These are phyloP conservation scores for Malurus leucopterus DNA, from an alignment of 2,797 vertebrate genomes.

Conservation along the genomic window DNA sequence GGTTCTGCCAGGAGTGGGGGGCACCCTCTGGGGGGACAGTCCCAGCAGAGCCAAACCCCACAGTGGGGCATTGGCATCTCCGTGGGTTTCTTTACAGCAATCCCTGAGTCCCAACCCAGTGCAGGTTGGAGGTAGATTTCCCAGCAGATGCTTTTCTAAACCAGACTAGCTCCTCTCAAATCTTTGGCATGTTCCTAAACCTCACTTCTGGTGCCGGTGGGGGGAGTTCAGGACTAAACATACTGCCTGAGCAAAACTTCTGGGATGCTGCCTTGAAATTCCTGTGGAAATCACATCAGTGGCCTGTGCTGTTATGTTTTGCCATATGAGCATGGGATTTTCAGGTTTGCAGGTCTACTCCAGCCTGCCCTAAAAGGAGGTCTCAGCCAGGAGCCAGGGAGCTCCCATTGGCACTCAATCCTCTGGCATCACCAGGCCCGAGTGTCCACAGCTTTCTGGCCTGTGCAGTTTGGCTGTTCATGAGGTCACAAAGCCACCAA, in stretches of 20 bases:
- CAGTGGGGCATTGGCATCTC: not conserved
- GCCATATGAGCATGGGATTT: not conserved
- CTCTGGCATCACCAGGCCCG: not conserved
- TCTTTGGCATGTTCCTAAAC: not conserved
- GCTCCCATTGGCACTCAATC: accelerated
- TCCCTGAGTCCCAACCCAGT: not conserved
- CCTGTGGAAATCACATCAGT: not conserved
- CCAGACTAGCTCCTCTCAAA: not conserved
- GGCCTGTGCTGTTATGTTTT: not conserved
- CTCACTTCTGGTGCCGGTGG: not conserved
- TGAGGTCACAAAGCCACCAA: not conserved
- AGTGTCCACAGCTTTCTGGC: not conserved
- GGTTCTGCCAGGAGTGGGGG: not conserved
- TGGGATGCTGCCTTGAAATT: not conserved
- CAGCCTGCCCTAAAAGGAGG: not conserved
- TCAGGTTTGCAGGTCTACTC: not conserved
- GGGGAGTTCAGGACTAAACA: not conserved
- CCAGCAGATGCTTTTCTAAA: not conserved
- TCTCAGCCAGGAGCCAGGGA: not conserved
- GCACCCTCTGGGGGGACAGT: not conserved
- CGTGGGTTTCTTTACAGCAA: not conserved
- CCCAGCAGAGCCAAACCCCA: not conserved
- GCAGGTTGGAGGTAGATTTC: not conserved
- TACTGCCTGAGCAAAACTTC: not conserved
- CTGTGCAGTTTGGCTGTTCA: not conserved